Evolutionary conservation across 2,797 vertebrate species (phyloP).

Genomic region (Ciconia nigra): DNA sequence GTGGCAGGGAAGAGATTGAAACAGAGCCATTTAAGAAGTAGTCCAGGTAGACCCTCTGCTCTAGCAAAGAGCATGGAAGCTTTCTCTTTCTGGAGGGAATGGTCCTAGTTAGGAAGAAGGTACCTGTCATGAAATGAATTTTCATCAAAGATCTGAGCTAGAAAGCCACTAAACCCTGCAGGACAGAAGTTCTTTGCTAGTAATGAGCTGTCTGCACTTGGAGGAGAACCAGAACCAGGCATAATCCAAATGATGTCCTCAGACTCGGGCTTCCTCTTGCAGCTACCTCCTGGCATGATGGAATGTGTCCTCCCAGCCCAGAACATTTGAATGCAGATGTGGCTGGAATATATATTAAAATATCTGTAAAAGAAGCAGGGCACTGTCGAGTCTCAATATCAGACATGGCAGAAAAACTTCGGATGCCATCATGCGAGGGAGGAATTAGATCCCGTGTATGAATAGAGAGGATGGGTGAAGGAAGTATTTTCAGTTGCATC

Average conservation of each 20-base stretch:
- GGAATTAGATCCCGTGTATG: not conserved
- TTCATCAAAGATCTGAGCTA: not conserved
- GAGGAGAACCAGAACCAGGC: not conserved
- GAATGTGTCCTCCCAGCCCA: not conserved
- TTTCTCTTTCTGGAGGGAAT: not conserved
- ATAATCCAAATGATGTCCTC: not conserved
- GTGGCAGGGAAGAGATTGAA: not conserved
- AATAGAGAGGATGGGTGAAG: not conserved
- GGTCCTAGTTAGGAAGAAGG: not conserved
- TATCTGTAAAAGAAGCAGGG: not conserved
- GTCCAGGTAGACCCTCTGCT: not conserved
- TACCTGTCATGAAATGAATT: not conserved
- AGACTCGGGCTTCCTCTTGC: not conserved
- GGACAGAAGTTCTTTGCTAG: not conserved
- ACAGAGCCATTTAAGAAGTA: not conserved
- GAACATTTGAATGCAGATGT: not conserved
- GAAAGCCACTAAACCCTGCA: not conserved
- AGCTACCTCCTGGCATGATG: not conserved
- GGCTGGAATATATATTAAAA: not conserved
- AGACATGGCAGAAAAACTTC: not conserved
- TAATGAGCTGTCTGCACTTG: not conserved
- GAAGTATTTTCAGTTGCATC: not conserved
- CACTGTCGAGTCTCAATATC: rapidly evolving
- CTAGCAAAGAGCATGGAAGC: not conserved
- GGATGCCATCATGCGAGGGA: not conserved